Evolutionary conservation across 2,888 invertebrate species (phyloP).

Genomic region (Macroteleia sp.): DNA sequence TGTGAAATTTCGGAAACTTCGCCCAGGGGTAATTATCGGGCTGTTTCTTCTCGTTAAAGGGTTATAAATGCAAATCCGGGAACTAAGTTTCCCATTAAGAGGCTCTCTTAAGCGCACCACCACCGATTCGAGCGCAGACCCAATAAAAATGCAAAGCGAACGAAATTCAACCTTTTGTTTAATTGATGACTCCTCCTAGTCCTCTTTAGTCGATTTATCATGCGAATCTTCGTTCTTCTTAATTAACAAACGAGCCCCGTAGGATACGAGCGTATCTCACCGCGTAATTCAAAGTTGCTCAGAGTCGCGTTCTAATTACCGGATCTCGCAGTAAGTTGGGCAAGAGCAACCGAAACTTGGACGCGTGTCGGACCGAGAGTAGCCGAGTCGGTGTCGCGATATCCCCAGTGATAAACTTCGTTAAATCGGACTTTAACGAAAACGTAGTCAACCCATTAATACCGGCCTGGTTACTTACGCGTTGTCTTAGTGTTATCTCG

Average conservation of each 20-base stretch:
- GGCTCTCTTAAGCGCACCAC: conserved; percentile 60
- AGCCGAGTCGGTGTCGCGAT: conserved; percentile 50
- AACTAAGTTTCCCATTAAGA: conserved; percentile 63
- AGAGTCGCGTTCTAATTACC: conserved; percentile 81
- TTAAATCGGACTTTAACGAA: conserved; percentile 72
- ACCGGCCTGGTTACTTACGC: conserved; percentile 58
- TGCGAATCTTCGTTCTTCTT: conserved; percentile 66
- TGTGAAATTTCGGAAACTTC: conserved; percentile 42
- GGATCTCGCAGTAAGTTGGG: conserved; percentile 75
- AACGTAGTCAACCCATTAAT: conserved; percentile 70
- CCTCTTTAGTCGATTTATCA: conserved; percentile 44
- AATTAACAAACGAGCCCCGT: conserved; percentile 79
- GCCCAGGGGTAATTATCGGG: conserved; percentile 49
- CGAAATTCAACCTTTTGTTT: conserved; percentile 29
- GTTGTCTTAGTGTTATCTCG: conserved; percentile 75
- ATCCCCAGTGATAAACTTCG: conserved; percentile 57
- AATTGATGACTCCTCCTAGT: conserved; percentile 43
- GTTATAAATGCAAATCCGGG: conserved; percentile 74
- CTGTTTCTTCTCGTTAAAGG: conserved; percentile 70
- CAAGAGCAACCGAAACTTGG: conserved; percentile 69
- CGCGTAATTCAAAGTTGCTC: conserved; percentile 82
- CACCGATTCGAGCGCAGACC: not conserved
- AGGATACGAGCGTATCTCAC: conserved; percentile 70
- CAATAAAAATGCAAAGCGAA: conserved; percentile 51
- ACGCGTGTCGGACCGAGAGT: conserved; percentile 56